These are phyloP conservation scores for Charaxes varanes DNA, from an alignment of 1,140 invertebrate species.

Conservation along the genomic window DNA sequence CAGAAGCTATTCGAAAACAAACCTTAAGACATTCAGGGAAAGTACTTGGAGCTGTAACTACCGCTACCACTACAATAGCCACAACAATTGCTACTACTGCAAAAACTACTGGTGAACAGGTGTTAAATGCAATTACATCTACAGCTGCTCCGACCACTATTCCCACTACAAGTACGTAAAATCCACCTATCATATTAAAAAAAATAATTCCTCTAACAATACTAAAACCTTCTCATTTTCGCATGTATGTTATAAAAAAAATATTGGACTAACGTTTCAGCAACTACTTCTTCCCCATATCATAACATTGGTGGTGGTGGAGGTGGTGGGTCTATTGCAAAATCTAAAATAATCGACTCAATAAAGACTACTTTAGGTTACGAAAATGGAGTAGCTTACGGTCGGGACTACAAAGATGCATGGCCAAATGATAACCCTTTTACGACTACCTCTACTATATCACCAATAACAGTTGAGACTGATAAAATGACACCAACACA, in stretches of 20 bases:
- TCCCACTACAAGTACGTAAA: constrained; percentile 61
- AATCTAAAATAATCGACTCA: constrained; percentile 62
- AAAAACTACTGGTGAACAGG: constrained; percentile 69
- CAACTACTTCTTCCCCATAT: constrained; percentile 58
- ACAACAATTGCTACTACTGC: constrained; percentile 68
- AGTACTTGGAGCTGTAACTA: constrained; percentile 57
- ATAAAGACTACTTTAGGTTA: constrained; percentile 66
- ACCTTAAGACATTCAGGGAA: constrained; percentile 65
- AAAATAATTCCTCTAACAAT: constrained; percentile 8
- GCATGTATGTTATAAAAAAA: constrained; percentile 52
- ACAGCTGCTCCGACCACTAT: constrained; percentile 62
- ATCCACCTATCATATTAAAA: too few species aligned
- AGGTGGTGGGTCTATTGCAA: constrained; percentile 51
- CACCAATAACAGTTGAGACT: constrained; percentile 53
- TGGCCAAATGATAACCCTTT: constrained; percentile 72
- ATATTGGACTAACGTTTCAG: constrained; percentile 62
- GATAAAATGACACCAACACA: constrained; percentile 61
- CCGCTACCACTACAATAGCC: constrained; percentile 47
- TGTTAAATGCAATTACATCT: constrained; percentile 66
- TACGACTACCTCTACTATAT: constrained; percentile 61
- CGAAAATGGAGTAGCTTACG: constrained; percentile 41
- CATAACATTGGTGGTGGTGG: constrained; percentile 54
- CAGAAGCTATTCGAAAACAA: constrained; percentile 66
- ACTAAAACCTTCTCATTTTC: constrained; percentile 27
- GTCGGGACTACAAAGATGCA: constrained; percentile 50